Evolutionary conservation across 2,888 invertebrate genomes (phyloP).

Genomic region (Apamea epomidion): DNA sequence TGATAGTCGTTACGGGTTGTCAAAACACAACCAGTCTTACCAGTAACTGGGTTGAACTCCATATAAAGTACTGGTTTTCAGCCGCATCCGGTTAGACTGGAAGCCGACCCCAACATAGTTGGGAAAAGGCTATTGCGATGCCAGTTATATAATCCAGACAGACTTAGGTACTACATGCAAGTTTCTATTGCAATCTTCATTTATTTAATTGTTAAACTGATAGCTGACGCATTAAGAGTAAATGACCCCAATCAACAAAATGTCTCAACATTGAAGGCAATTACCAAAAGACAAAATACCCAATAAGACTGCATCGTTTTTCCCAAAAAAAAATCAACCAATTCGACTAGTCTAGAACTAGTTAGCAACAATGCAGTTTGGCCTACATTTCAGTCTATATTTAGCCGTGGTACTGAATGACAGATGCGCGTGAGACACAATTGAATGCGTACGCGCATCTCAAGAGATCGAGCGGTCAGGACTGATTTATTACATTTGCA

Average conservation of each 20-base stretch:
- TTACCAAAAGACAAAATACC: background rate
- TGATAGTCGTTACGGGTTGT: no score
- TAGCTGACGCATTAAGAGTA: constrained; percentile 13
- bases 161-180: background rate
- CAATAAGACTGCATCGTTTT: constrained; percentile 54
- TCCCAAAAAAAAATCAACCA: constrained; percentile 46
- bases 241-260: constrained; percentile 35
- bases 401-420: constrained; percentile 58
- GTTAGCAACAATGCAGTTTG: constrained; percentile 54
- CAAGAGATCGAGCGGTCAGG: constrained; percentile 57
- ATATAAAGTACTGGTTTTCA: no score
- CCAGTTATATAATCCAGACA: background rate
- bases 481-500: constrained; percentile 62
- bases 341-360: constrained; percentile 24
- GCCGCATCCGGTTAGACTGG: no score
- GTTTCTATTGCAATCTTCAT: constrained; percentile 12
- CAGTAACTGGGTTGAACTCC: no score
- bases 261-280: constrained; percentile 11
- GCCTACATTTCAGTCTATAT: constrained; percentile 63
- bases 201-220: background rate
- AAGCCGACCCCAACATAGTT: no score
- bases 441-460: constrained; percentile 59
- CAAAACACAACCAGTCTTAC: no score
- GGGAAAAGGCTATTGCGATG: no score
- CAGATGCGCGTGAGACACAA: constrained; percentile 62